phyloP scores from a whole-genome alignment of 2,888 invertebrate genomes.

The Cotesia congregata region DNA sequence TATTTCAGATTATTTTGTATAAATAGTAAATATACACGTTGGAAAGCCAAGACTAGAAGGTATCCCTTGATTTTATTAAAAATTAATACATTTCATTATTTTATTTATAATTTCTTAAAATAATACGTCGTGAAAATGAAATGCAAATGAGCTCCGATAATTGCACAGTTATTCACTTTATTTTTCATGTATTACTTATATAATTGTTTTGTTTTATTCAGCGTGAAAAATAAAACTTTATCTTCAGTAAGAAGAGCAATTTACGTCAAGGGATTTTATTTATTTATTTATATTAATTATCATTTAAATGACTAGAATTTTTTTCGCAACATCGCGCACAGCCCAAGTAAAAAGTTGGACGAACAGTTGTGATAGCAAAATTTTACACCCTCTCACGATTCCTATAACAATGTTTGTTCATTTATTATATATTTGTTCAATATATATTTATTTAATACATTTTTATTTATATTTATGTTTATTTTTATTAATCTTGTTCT shows the following conservation, averaged over 20 bases:
- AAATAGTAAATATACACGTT: conserved; percentile 52
- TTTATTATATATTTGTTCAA: conserved; percentile 24
- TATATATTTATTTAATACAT: conserved; percentile 19
- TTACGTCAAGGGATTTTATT: conserved; percentile 31
- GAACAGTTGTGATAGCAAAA: conserved; percentile 60
- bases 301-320: conserved; percentile 56
- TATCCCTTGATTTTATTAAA: conserved; percentile 17
- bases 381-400: conserved; percentile 38
- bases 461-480: conserved; percentile 13
- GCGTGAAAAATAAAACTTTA: background rate
- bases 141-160: background rate
- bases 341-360: conserved; percentile 64
- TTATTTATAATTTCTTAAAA: background rate
- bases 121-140: background rate
- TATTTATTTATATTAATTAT: background rate
- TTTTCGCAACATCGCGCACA: conserved; percentile 57
- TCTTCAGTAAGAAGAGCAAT: conserved; percentile 20
- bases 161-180: conserved; percentile 21
- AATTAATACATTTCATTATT: conserved; percentile 14
- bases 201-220: conserved; percentile 56
- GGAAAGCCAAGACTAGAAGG: conserved; percentile 49
- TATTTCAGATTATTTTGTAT: conserved; percentile 52
- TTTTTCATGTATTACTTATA: conserved; percentile 31
- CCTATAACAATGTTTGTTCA: conserved; percentile 38
- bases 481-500: conserved; percentile 23